phyloP scores from a whole-genome alignment of 2,888 invertebrate species.

The Melitaea athalia region DNA sequence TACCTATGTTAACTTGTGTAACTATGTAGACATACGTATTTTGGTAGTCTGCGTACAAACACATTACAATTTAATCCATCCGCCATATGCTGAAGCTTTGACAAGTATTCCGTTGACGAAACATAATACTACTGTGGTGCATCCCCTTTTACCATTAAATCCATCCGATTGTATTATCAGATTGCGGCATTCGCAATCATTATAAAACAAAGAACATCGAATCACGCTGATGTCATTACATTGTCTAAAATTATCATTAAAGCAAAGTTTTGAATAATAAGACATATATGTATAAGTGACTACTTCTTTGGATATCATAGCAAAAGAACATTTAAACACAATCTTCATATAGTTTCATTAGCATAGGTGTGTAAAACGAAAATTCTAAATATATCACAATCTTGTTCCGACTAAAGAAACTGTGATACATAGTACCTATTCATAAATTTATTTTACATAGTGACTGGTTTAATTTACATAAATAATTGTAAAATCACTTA shows the following conservation, averaged over 20 bases:
- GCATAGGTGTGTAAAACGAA: too few relatives aligned
- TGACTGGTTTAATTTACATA: too few relatives aligned
- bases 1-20: not conserved
- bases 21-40: not conserved
- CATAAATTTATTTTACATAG: too few relatives aligned
- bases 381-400: not conserved
- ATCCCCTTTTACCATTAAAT: conserved; percentile 25
- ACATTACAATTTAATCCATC: conserved; percentile 16
- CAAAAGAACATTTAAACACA: too few relatives aligned
- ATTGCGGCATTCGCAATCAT: conserved; percentile 26
- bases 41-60: not conserved
- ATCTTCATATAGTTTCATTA: too few relatives aligned
- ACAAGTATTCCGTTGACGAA: conserved; percentile 28
- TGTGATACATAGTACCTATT: too few relatives aligned
- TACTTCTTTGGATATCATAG: too few relatives aligned
- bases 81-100: conserved; percentile 22
- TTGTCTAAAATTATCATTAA: not conserved
- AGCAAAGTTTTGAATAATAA: too few relatives aligned
- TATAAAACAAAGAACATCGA: conserved; percentile 15
- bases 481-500: too few relatives aligned
- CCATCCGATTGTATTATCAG: conserved; percentile 21
- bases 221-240: not conserved
- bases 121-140: conserved; percentile 34
- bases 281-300: too few relatives aligned
- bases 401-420: not conserved